Conservation (phyloP, 2,113 vertebrate genomes). For the Gila orcuttii region DNA sequence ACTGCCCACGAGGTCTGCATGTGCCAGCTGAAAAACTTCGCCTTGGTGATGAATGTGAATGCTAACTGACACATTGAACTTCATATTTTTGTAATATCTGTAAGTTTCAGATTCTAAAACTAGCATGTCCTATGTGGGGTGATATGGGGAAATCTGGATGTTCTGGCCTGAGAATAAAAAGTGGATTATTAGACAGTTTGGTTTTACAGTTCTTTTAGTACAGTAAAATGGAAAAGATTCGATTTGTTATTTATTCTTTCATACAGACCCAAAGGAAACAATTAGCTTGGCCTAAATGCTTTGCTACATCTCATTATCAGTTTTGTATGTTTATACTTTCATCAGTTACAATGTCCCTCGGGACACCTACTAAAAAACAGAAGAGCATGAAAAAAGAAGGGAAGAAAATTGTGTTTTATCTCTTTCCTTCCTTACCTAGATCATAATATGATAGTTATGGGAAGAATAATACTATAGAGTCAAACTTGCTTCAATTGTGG, state of each 20-base stretch:
- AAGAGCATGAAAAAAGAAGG: not conserved
- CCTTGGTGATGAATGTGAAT: not conserved
- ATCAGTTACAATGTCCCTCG: constrained; percentile 13
- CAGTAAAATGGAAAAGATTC: not conserved
- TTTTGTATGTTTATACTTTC: constrained; percentile 37
- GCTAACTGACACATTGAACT: constrained; percentile 9
- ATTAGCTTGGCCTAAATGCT: constrained; percentile 42
- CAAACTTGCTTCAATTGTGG: not conserved
- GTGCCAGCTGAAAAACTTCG: not conserved
- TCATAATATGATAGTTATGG: not conserved
- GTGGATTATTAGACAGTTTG: constrained; percentile 33
- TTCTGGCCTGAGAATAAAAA: constrained; percentile 14
- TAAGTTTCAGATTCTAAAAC: constrained; percentile 42
- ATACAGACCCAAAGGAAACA: constrained; percentile 25
- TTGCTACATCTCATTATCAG: constrained; percentile 43
- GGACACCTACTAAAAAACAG: constrained; percentile 11
- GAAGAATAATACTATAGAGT: not conserved
- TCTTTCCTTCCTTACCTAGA: not conserved
- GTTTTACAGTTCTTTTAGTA: not conserved
- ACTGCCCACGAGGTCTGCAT: not conserved
- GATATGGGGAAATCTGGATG: not conserved
- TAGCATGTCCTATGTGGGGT: too few species aligned
- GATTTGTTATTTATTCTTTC: constrained; percentile 22
- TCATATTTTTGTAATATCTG: constrained; percentile 16
- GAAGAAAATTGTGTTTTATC: not conserved